phyloP scores from a whole-genome alignment of 1,140 invertebrate genomes.

The Papilio polytes region DNA sequence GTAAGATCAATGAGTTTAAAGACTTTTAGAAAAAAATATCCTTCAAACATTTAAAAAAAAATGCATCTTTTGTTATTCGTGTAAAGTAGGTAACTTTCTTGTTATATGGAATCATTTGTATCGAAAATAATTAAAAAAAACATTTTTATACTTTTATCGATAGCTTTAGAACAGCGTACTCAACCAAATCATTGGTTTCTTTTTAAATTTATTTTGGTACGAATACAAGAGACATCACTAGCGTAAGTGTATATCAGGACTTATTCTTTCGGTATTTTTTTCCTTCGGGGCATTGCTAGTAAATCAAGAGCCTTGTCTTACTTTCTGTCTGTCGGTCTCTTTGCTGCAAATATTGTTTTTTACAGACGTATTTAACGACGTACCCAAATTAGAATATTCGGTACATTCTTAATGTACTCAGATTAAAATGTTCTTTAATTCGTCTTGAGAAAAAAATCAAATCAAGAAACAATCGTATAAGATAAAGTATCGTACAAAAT shows the following conservation, averaged over 20 bases:
- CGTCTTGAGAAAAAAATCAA: neutral
- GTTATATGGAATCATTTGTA: too few species aligned
- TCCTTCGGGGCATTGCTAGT: constrained; percentile 56
- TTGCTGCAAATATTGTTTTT: constrained; percentile 64
- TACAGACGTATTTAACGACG: constrained; percentile 69
- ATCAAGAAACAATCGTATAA: too few species aligned
- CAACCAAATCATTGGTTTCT: constrained; percentile 4
- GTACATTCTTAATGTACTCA: constrained; percentile 3
- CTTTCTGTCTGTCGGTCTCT: constrained; percentile 59
- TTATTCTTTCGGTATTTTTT: constrained; percentile 43
- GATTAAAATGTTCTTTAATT: neutral
- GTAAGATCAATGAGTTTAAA: neutral
- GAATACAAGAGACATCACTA: constrained; percentile 24
- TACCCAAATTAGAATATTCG: constrained; percentile 46
- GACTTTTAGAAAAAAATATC: too few species aligned
- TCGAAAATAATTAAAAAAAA: too few species aligned
- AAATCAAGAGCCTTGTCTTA: constrained; percentile 70
- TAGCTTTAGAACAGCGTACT: too few species aligned
- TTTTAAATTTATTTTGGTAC: neutral
- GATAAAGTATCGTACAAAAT: neutral
- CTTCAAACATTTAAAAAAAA: too few species aligned
- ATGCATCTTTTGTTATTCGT: too few species aligned
- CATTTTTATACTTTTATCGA: too few species aligned
- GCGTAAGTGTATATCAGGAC: constrained; percentile 13
- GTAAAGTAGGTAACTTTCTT: too few species aligned